These are phyloP conservation scores for Drosophila formosana DNA, from an alignment of 2,888 invertebrate genomes.

Conservation along the genomic window DNA sequence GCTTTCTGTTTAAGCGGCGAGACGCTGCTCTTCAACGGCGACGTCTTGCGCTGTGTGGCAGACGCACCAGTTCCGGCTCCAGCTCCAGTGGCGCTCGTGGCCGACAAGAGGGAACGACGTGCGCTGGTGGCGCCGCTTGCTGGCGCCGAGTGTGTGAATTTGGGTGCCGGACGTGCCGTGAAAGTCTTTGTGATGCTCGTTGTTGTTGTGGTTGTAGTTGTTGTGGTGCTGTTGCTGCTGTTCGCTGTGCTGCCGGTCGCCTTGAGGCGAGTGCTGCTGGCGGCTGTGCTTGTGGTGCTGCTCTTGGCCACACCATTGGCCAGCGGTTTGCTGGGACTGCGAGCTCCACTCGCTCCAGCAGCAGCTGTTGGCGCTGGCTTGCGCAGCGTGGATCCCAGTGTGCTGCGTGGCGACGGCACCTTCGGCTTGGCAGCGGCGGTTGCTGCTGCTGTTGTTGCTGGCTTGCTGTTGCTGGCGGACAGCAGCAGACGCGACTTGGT, in stretches of 20 bases:
- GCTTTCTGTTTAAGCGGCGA: slow-evolving; percentile 71
- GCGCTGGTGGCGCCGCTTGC: slow-evolving; percentile 45
- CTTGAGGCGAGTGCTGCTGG: slow-evolving; percentile 48
- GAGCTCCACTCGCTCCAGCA: slow-evolving; percentile 38
- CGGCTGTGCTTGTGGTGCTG: slow-evolving; percentile 18
- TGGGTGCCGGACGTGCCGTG: slow-evolving; percentile 82
- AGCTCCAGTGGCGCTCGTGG: slow-evolving; percentile 22
- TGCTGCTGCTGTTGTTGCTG: slow-evolving; percentile 42
- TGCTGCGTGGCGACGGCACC: slow-evolving; percentile 79
- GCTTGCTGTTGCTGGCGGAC: slow-evolving; percentile 59
- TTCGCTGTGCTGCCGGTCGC: slow-evolving; percentile 46
- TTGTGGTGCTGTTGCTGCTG: slow-evolving; percentile 22
- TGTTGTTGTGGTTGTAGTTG: slow-evolving; percentile 54
- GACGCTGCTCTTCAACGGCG: slow-evolving; percentile 65
- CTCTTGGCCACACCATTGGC: slow-evolving; percentile 56
- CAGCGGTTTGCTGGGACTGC: slow-evolving; percentile 70
- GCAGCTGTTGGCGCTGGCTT: slow-evolving; percentile 60
- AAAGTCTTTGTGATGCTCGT: slow-evolving; percentile 78
- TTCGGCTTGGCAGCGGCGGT: slow-evolving; percentile 69
- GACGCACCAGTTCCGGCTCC: slow-evolving; percentile 24
- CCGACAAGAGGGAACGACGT: slow-evolving; percentile 60
- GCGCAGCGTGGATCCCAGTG: slow-evolving; percentile 79
- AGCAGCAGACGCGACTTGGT: slow-evolving; percentile 59
- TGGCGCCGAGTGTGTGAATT: slow-evolving; percentile 63
- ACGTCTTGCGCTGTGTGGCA: slow-evolving; percentile 64